phyloP scores from a whole-genome alignment of 1,140 invertebrate species.

The Orussus abietinus region DNA sequence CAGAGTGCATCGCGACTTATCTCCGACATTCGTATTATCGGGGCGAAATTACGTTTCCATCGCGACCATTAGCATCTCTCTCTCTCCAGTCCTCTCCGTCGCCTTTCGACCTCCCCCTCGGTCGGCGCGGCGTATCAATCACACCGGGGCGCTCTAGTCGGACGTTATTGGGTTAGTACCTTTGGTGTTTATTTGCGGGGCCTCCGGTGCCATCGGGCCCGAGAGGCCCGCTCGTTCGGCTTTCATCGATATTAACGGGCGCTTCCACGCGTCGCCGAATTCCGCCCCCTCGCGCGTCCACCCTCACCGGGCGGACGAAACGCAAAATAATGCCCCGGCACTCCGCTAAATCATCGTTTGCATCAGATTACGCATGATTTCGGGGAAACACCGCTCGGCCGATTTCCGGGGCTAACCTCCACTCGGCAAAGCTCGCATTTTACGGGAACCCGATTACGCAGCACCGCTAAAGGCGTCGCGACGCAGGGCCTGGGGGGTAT shows the following conservation, averaged over 20 bases:
- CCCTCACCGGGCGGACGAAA: too few species aligned
- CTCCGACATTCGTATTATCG: too few species aligned
- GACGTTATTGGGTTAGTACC: slow-evolving; percentile 8
- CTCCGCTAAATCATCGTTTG: slow-evolving; percentile 19
- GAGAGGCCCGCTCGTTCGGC: neutral
- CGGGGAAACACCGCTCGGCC: slow-evolving; percentile 11
- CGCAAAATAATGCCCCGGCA: neutral
- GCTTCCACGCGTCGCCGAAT: neutral
- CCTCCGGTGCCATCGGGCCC: neutral
- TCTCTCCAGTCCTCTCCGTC: too few species aligned
- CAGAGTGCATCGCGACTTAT: too few species aligned
- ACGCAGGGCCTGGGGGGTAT: neutral
- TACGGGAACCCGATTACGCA: slow-evolving; percentile 13
- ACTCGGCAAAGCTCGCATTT: neutral
- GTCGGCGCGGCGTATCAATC: too few species aligned
- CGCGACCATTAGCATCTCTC: too few species aligned
- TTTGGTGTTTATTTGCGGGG: slow-evolving; percentile 4
- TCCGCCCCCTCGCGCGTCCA: too few species aligned
- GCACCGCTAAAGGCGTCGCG: neutral
- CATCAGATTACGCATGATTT: slow-evolving; percentile 20
- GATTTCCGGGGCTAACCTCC: slow-evolving; percentile 9
- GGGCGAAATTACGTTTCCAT: too few species aligned
- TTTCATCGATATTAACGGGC: slow-evolving; percentile 1
- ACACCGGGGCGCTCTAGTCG: too few species aligned
- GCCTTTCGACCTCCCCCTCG: too few species aligned